Conservation (phyloP, 2,797 vertebrate genomes). For the Phrynocephalus forsythii region DNA sequence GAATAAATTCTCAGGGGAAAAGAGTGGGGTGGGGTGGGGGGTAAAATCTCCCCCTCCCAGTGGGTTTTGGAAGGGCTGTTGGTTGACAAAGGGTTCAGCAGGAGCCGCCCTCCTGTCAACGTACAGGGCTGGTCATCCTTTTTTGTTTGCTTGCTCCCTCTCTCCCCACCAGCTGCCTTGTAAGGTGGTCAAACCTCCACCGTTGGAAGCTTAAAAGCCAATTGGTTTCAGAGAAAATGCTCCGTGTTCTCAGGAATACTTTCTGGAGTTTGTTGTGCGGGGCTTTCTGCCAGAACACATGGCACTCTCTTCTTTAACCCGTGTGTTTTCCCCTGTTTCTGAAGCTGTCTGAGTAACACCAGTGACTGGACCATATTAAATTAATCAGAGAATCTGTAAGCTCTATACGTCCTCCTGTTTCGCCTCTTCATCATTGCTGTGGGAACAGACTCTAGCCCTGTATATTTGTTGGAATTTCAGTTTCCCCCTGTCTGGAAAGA, state of each 20-base stretch:
- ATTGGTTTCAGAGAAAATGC: not conserved
- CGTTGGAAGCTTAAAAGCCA: not conserved
- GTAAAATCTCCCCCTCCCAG: not conserved
- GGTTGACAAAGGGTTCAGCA: not conserved
- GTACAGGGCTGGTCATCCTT: too few relatives aligned
- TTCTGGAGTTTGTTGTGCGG: not conserved
- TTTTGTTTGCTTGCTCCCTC: too few relatives aligned
- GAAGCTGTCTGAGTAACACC: not conserved
- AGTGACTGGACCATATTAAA: too few relatives aligned
- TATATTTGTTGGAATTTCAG: not conserved
- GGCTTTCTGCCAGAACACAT: not conserved
- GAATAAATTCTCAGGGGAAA: not conserved
- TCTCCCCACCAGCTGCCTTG: too few relatives aligned
- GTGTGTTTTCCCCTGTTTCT: not conserved
- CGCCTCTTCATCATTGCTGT: not conserved
- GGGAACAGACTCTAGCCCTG: constrained; percentile 1
- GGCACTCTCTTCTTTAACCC: not conserved
- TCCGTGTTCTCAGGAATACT: too few relatives aligned
- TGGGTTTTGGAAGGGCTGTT: not conserved
- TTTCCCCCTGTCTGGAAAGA: not conserved
- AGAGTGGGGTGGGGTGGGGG: too few relatives aligned
- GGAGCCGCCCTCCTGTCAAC: too few relatives aligned
- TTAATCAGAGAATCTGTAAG: not conserved
- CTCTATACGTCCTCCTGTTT: not conserved
- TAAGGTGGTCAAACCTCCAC: too few relatives aligned